phyloP scores from a whole-genome alignment of 2,113 vertebrate genomes.

The Sterna hirundo region DNA sequence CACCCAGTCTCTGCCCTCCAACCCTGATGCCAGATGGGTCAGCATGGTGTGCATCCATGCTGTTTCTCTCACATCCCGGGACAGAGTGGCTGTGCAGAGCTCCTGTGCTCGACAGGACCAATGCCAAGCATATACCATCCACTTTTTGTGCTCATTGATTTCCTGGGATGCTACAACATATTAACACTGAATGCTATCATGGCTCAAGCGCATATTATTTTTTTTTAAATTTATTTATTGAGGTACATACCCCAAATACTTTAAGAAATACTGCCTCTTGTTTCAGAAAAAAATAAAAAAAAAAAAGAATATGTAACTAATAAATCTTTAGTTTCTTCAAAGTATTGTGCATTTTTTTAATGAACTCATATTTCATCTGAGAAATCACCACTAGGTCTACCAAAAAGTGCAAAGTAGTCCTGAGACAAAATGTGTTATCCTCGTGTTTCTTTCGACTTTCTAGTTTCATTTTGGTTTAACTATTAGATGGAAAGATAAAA shows the following conservation, averaged over 20 bases:
- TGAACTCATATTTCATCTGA: not conserved
- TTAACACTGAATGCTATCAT: accelerated
- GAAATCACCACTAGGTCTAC: not conserved
- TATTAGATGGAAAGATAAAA: not conserved
- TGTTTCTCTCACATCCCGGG: not conserved
- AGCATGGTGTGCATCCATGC: no score
- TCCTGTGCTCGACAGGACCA: not conserved
- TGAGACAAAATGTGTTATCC: not conserved
- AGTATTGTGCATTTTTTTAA: not conserved
- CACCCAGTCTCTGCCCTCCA: not conserved
- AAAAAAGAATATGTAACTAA: not conserved
- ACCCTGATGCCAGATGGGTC: not conserved
- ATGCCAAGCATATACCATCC: not conserved
- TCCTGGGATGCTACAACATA: not conserved
- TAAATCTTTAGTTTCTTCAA: not conserved
- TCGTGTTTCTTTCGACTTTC: not conserved
- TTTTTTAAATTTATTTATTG: not conserved
- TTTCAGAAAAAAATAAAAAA: not conserved
- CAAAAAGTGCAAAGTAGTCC: not conserved
- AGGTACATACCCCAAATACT: not conserved
- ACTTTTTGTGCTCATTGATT: not conserved
- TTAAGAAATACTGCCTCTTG: not conserved
- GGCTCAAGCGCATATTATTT: not conserved
- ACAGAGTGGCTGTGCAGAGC: not conserved
- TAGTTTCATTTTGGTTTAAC: not conserved